Base-by-base conservation (phyloP, 2,113 vertebrate species). In the Archocentrus centrarchus region DNA sequence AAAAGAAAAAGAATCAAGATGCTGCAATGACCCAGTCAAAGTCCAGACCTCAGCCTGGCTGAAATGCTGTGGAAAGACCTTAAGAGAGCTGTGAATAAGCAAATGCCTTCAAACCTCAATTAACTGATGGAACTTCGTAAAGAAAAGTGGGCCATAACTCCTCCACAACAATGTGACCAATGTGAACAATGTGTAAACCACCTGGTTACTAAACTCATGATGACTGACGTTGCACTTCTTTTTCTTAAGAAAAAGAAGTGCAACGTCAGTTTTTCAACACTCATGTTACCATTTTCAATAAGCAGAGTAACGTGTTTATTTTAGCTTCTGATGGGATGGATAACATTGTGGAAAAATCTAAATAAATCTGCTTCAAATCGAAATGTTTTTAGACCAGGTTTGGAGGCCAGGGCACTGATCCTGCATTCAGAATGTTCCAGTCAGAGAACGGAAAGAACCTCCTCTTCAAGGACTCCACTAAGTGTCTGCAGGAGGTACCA, bases 381-480 rank as follows among this genome's bases (percentile, higher is more conserved):
- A 30, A 15, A 63, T 60, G 13, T 55, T 63, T 3, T 85, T 30
- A 96, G 95, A 2, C 2, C 5, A 73, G 10, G 76, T 92, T 92
- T 84, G 91, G 93, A 18, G 0, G 0, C 13, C 9, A 0, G 7
- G 37, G 15, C 64, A 76, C 1, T 4, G 57, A 85, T 11, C 0
- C 9, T 2, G 0, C 15, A 1, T 96, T 95, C 83, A 90, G 18
- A 13, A 27, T 96, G 87, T 97, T 96, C 81, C 11, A 87, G 50
- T 95, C 96, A 15, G 5, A n/a, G 0, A n/a, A 7, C 0, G 94
- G 86, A 32, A 95, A 88, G 35, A 95, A 97, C 83, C 94, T 96
- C 11, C 94, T 97, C 70, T 97, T 97, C 87, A 95, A 96, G 55
- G 96, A 96, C 87, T 93, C 93, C 68, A 96, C 96, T 4, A 92